Evolutionary conservation across 2,797 vertebrate species (phyloP), one percentile per base, ranked within the genome.

Genomic region (Paratrypauchen microcephalus): DNA sequence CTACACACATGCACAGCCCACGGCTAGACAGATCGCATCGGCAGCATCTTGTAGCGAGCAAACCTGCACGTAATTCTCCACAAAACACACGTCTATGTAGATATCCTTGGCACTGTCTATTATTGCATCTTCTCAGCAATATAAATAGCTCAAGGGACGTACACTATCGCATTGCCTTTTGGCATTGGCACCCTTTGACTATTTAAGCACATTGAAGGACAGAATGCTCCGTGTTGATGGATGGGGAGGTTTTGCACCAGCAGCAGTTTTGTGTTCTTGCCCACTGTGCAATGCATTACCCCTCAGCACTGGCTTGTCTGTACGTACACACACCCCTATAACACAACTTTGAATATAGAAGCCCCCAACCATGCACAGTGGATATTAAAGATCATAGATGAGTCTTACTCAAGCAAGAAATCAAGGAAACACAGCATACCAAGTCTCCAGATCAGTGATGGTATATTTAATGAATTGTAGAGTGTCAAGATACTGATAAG

Each of bases 121-220:
- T 45, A 50, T 70, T 50, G 73, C 75, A 47, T 70, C 69, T 28
- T 82, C 74, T 58, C 62, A 74, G 64, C 57, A 8, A 70, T 86
- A 85, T 83, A 76, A 85, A 86, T 86, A 88, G 84, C 80, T 57
- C n/a, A 21, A 63, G 32, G 56, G 75, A 59, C 68, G 66, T 66
- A 79, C 57, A n/a, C 57, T 84, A 80, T 85, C 81, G 2, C 73
- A 28, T 84, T 83, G 67, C 63, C 77, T 81, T 82, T 61, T 85
- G 78, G 86, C 79, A 26, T 68, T 73, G 78, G 50, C 54, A 55
- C 36, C 59, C 63, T 4, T 12, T 65, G 64, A 59, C 79, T 70
- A 78, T 84, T 76, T 75, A 82, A 82, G 80, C 81, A 23, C 66
- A 52, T 74, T 8, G 76, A 63, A 69, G 71, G 80, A 66, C 76